These are phyloP conservation scores for Mnemiopsis leidyi DNA, from an alignment of 37 sponge, comb jelly and placozoan genomes.

Conservation along the genomic window DNA sequence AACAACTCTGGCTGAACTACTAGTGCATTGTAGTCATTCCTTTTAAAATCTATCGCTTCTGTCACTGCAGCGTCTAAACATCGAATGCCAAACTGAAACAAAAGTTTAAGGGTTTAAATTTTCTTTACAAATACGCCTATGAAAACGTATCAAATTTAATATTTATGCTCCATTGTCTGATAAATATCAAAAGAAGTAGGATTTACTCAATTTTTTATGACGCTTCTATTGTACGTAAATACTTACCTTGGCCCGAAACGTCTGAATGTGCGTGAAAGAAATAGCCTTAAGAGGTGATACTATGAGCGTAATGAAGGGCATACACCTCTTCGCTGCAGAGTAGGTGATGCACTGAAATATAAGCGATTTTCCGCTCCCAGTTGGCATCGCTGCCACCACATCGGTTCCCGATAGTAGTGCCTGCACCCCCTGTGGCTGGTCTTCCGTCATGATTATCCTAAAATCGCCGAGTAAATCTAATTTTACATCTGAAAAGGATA, in stretches of 20 bases:
- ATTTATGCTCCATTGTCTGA: too few species aligned
- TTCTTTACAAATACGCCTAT: too few species aligned
- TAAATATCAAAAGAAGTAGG: too few species aligned
- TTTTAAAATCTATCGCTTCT: not conserved
- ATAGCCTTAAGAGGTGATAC: not conserved
- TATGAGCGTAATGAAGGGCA: not conserved
- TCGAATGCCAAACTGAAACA: not conserved
- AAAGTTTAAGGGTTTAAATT: too few species aligned
- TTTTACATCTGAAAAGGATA: not conserved
- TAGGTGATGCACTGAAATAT: not conserved
- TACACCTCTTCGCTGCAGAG: not conserved
- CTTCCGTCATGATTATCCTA: not conserved
- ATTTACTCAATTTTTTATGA: too few species aligned
- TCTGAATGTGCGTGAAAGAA: not conserved
- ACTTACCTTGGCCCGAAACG: not conserved
- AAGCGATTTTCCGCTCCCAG: not conserved
- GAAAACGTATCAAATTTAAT: too few species aligned
- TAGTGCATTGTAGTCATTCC: not conserved
- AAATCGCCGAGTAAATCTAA: not conserved
- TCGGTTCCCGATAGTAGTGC: not conserved
- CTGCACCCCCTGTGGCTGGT: not conserved
- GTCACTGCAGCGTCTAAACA: not conserved
- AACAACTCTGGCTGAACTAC: not conserved
- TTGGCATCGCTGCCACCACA: not conserved
- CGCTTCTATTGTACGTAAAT: too few species aligned